Conservation (phyloP, 2,113 vertebrate genomes). For the Dinomys branickii region DNA sequence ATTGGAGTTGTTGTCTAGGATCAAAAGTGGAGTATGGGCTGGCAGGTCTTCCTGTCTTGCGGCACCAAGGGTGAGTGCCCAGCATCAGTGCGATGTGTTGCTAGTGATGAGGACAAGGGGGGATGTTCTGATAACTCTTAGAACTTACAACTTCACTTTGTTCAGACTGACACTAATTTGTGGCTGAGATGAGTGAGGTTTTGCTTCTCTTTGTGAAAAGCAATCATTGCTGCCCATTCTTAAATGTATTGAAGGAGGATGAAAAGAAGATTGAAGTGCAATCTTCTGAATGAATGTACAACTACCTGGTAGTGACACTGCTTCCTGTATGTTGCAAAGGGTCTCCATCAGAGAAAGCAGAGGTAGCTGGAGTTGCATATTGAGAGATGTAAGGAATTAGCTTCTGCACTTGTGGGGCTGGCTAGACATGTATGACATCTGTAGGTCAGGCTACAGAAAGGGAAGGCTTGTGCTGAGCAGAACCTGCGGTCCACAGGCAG, state of each 20-base stretch:
- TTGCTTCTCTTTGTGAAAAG: background rate
- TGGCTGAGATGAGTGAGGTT: background rate
- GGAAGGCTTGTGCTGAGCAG: background rate
- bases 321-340: background rate
- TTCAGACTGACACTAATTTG: background rate
- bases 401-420: background rate
- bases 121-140: background rate
- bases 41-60: background rate
- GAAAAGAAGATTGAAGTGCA: background rate
- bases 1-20: background rate
- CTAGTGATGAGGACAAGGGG: background rate
- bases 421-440: background rate
- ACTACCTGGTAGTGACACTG: too few species aligned
- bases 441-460: background rate
- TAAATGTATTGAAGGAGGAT: background rate
- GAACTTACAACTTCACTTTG: background rate
- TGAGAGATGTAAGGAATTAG: background rate
- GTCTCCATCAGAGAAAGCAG: background rate
- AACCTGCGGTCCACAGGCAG: background rate
- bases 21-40: background rate
- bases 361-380: fast-evolving
- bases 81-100: fast-evolving
- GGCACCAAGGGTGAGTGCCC: too few species aligned
- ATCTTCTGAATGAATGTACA: background rate
- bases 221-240: background rate